These are phyloP conservation scores for Eidolon dupreanum DNA, from an alignment of 2,797 vertebrate species.

Conservation along the genomic window DNA sequence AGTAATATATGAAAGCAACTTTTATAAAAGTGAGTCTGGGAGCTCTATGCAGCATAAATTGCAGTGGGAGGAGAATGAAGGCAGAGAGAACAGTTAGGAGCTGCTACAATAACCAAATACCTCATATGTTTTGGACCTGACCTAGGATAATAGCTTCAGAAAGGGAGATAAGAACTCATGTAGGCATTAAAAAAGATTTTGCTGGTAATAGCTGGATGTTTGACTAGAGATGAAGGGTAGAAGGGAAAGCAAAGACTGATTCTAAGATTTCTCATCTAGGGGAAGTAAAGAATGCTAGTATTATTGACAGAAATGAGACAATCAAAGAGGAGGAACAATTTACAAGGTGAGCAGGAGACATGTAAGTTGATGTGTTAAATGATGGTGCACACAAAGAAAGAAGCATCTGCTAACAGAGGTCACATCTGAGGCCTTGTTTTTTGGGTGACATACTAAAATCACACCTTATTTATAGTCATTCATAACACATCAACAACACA, in stretches of 20 bases:
- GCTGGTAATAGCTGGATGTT: not conserved
- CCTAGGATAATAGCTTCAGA: not conserved
- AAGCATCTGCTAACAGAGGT: not conserved
- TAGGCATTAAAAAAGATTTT: not conserved
- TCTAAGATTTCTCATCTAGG: not conserved
- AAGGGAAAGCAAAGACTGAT: not conserved
- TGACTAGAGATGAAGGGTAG: not conserved
- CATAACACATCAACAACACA: not conserved
- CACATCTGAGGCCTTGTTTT: not conserved
- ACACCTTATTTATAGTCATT: not conserved
- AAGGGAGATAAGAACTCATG: not conserved
- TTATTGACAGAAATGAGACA: not conserved
- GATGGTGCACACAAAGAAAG: not conserved
- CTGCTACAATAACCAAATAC: not conserved
- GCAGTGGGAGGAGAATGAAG: not conserved
- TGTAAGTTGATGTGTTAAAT: accelerated
- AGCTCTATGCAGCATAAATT: not conserved
- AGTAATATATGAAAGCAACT: not conserved
- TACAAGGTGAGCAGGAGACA: not conserved
- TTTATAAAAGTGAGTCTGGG: not conserved
- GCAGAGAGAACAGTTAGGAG: not conserved
- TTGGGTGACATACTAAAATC: not conserved
- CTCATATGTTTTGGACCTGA: not conserved
- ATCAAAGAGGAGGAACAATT: not conserved
- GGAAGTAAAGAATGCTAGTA: not conserved